Evolutionary conservation across 2,888 invertebrate genomes (phyloP).

Genomic region (Autographa pulchrina): DNA sequence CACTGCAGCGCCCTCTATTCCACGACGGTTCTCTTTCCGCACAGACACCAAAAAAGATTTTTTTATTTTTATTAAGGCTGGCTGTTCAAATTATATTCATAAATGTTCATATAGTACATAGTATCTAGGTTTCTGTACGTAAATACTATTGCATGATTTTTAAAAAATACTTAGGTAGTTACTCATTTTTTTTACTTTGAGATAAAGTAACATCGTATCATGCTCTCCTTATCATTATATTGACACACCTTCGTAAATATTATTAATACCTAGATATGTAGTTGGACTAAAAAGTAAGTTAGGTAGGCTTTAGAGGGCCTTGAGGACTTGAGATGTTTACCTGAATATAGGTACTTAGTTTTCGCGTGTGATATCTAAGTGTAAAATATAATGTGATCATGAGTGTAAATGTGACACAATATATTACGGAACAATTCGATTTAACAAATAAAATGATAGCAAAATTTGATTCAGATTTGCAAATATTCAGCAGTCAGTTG

Average conservation of each 20-base stretch:
- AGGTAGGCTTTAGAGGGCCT: background rate
- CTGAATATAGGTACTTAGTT: slow-evolving; percentile 15
- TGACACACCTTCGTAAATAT: slow-evolving; percentile 41
- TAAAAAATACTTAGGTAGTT: too few relatives aligned
- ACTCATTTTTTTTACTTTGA: background rate
- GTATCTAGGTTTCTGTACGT: too few relatives aligned
- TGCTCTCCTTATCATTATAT: slow-evolving; percentile 40
- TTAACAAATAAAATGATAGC: slow-evolving; percentile 64
- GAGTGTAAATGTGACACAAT: slow-evolving; percentile 52
- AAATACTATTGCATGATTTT: too few relatives aligned
- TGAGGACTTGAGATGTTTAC: slow-evolving; percentile 16
- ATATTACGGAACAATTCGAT: slow-evolving; percentile 66
- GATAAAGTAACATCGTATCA: slow-evolving; percentile 13
- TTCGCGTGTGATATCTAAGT: slow-evolving; percentile 30
- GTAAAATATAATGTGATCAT: slow-evolving; percentile 35
- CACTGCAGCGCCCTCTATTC: too few relatives aligned
- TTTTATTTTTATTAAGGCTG: too few relatives aligned
- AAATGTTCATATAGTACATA: too few relatives aligned
- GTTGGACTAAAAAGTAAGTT: slow-evolving; percentile 23
- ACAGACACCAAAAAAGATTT: too few relatives aligned
- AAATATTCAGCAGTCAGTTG: slow-evolving; percentile 66
- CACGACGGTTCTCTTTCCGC: too few relatives aligned
- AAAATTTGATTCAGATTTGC: slow-evolving; percentile 67
- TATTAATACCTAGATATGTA: slow-evolving; percentile 9
- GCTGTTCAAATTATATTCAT: too few relatives aligned